Evolutionary conservation across 2,113 vertebrate genomes (phyloP).

Genomic region (Lucifuga dentata): DNA sequence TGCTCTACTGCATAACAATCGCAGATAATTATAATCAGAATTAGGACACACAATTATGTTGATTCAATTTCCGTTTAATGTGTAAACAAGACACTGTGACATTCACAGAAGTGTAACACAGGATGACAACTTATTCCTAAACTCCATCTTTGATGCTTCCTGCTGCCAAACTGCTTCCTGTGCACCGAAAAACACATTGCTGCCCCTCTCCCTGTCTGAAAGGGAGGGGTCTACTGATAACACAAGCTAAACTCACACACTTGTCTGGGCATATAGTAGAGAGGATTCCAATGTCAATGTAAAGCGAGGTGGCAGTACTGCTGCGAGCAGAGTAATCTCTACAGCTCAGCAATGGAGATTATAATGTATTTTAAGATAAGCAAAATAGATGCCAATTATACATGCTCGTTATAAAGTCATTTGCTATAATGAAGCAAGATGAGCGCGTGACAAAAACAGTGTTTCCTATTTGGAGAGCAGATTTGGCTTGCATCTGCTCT

Average conservation of each 20-base stretch:
- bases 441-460: too few relatives aligned
- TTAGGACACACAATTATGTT: too few relatives aligned
- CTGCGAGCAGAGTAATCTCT: not conserved
- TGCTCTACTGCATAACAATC: too few relatives aligned
- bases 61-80: too few relatives aligned
- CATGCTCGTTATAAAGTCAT: too few relatives aligned
- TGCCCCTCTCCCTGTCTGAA: slow-evolving; percentile 9
- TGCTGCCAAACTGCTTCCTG: slow-evolving; percentile 14
- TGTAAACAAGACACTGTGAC: not conserved
- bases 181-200: slow-evolving; percentile 41
- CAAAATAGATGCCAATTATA: too few relatives aligned
- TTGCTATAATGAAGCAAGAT: too few relatives aligned
- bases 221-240: slow-evolving; percentile 14
- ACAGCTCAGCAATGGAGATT: not conserved
- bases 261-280: not conserved
- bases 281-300: slow-evolving; percentile 7
- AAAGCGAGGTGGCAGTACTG: not conserved
- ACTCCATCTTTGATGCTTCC: not conserved
- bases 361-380: too few relatives aligned
- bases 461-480: slow-evolving; percentile 5
- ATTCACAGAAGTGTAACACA: not conserved
- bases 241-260: slow-evolving; percentile 23
- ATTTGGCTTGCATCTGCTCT: slow-evolving; percentile 17
- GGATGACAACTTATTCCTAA: not conserved
- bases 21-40: too few relatives aligned